Conservation (phyloP, 2,113 vertebrate species). For the Dendropsophus ebraccatus region DNA sequence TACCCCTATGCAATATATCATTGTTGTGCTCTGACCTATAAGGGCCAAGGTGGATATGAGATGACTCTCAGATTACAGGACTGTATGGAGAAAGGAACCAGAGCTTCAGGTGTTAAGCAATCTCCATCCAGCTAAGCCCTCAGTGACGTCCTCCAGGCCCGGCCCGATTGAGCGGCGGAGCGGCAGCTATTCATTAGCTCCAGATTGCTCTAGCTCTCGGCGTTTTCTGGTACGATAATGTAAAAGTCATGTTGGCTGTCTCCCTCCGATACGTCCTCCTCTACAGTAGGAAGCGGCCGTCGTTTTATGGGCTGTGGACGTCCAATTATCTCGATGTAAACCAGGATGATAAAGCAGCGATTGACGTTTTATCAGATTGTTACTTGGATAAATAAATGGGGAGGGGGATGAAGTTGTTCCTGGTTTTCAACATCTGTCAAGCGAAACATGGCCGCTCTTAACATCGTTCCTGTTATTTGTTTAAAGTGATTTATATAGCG, state of each 20-base stretch:
- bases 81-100: background rate
- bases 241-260: slow-evolving; percentile 30
- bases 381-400: background rate
- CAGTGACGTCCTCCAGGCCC: background rate
- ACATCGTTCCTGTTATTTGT: background rate
- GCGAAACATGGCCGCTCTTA: background rate
- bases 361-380: background rate
- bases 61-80: background rate
- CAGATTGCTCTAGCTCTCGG: slow-evolving; percentile 37
- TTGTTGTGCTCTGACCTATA: too few relatives aligned
- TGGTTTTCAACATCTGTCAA: background rate
- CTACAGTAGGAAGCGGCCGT: background rate
- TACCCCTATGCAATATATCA: too few relatives aligned
- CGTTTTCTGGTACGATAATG: slow-evolving; percentile 11
- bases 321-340: background rate
- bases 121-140: slow-evolving; percentile 12
- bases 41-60: too few relatives aligned
- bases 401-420: background rate
- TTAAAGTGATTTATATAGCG: background rate
- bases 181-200: slow-evolving; percentile 33
- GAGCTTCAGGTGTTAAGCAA: slow-evolving; percentile 9
- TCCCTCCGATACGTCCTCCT: background rate
- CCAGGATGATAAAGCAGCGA: slow-evolving; percentile 9
- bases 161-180: background rate
- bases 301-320: background rate